phyloP scores from a whole-genome alignment of 1,140 invertebrate species.

The Araneus ventricosus region DNA sequence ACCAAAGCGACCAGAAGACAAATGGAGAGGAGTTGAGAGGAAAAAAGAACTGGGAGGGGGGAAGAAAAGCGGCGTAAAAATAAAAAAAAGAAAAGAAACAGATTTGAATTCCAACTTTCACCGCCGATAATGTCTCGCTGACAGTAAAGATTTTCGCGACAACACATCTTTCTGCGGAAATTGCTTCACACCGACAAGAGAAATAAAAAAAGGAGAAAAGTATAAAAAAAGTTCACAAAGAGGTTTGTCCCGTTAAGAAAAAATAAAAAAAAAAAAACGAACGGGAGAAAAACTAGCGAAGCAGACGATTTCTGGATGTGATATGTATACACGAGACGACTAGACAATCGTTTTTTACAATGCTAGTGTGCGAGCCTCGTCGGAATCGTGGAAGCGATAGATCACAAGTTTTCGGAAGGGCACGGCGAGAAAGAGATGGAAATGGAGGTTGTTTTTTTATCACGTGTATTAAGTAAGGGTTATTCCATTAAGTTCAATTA shows the following conservation, averaged over 20 bases:
- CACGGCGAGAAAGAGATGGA: no score
- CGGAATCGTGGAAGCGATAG: conserved; percentile 12
- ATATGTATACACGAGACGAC: conserved; percentile 54
- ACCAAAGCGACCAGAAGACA: conserved; percentile 51
- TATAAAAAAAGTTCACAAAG: background rate
- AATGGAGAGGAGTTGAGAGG: conserved; percentile 23
- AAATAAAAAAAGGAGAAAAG: background rate
- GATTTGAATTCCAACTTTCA: conserved; percentile 68
- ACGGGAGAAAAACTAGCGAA: conserved; percentile 17
- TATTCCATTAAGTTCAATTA: no score
- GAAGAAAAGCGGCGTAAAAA: background rate
- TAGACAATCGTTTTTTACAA: conserved; percentile 48
- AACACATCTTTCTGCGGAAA: conserved; percentile 60
- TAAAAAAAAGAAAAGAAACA: conserved; percentile 9
- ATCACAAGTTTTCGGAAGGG: background rate
- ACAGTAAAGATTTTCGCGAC: conserved; percentile 68
- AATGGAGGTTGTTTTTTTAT: no score
- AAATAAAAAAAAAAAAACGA: no score
- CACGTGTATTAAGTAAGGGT: no score
- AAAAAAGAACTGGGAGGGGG: background rate
- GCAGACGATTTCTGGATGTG: conserved; percentile 60
- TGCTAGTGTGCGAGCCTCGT: background rate
- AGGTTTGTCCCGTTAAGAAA: conserved; percentile 35
- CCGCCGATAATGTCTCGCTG: conserved; percentile 66
- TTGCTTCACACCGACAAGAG: conserved; percentile 48